A percentile compares a stretch with the other conserved stretches of the same genome.
These are phyloP conservation scores for Trisateles emortualis DNA, from an alignment of 2,888 invertebrate genomes.

Conservation along the genomic window DNA sequence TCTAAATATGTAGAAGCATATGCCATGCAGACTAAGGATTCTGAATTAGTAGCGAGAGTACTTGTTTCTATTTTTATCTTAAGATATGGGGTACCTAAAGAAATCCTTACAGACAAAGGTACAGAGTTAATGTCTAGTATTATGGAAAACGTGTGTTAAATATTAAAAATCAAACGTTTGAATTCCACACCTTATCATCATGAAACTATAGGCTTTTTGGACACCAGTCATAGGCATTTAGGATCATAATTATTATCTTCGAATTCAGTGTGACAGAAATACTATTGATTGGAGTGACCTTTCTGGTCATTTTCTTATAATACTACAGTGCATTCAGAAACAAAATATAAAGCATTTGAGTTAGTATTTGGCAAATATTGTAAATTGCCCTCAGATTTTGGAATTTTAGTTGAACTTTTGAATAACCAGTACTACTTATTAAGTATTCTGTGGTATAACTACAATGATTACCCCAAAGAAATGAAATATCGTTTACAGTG, in stretches of 20 bases:
- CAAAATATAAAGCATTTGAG: not conserved
- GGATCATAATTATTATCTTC: too few species aligned
- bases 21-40: constrained; percentile 2
- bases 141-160: not conserved
- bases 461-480: not conserved
- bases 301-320: not conserved
- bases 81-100: constrained; percentile 18
- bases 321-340: not conserved
- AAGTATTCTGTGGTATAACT: not conserved
- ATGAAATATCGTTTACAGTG: too few species aligned
- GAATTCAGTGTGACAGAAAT: too few species aligned
- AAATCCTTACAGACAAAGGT: constrained; percentile 17
- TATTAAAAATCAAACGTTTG: not conserved
- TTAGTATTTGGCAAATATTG: not conserved
- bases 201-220: constrained; percentile 21
- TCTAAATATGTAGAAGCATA: constrained; percentile 6
- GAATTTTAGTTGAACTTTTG: not conserved
- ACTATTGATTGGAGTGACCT: too few species aligned
- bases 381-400: not conserved
- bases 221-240: constrained; percentile 3
- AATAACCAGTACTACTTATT: not conserved
- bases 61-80: constrained; percentile 9
- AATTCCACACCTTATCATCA: constrained; percentile 29
- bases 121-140: constrained; percentile 25
- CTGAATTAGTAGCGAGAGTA: not conserved